phyloP scores from a whole-genome alignment of 1,140 invertebrate species.

The Temnothorax longispinosus region DNA sequence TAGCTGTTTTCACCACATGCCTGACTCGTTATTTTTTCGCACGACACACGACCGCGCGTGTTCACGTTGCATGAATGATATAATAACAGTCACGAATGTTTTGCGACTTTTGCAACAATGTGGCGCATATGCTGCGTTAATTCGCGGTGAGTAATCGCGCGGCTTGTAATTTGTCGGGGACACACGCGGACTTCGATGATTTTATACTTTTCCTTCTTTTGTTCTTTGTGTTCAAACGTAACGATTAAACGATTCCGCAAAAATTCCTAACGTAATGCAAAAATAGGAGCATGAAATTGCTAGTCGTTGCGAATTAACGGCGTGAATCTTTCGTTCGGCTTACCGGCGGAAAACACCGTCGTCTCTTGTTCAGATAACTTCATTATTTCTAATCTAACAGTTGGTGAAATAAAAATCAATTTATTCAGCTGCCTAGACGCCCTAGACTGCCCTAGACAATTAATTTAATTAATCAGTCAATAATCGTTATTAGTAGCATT shows the following conservation, averaged over 20 bases:
- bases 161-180: slow-evolving; percentile 35
- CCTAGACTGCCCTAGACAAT: not conserved
- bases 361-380: slow-evolving; percentile 36
- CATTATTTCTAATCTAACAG: slow-evolving; percentile 33
- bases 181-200: slow-evolving; percentile 35
- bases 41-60: slow-evolving; percentile 24
- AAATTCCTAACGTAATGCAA: slow-evolving; percentile 22
- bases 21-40: slow-evolving; percentile 55
- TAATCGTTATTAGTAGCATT: slow-evolving; percentile 41
- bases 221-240: slow-evolving; percentile 27
- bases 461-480: slow-evolving; percentile 45
- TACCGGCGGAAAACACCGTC: not conserved
- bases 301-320: not conserved
- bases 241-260: slow-evolving; percentile 26
- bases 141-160: slow-evolving; percentile 57
- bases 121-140: slow-evolving; percentile 40
- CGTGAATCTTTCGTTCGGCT: not conserved
- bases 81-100: slow-evolving; percentile 54
- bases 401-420: slow-evolving; percentile 20
- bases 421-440: slow-evolving; percentile 49
- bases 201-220: slow-evolving; percentile 47
- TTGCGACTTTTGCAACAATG: slow-evolving; percentile 47
- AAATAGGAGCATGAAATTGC: not conserved
- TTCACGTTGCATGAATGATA: slow-evolving; percentile 16
- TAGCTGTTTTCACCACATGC: slow-evolving; percentile 30